These are phyloP conservation scores for Sprattus sprattus DNA, from an alignment of 2,113 vertebrate species.

Conservation along the genomic window DNA sequence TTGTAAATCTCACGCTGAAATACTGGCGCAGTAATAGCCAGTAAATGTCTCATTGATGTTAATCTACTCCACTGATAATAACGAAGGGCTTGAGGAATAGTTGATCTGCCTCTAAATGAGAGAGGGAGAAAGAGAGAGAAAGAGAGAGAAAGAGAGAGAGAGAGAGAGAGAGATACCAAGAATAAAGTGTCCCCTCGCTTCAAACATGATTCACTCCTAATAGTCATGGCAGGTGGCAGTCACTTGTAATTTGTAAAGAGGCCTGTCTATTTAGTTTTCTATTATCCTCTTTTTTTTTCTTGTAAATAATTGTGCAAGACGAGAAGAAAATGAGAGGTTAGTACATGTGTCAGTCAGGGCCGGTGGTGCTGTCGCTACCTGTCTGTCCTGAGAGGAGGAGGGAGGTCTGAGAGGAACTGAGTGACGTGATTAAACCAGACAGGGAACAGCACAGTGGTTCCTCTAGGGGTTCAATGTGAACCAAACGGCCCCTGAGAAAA, in stretches of 20 bases:
- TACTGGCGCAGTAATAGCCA: conserved; percentile 17
- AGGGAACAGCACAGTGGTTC: not conserved
- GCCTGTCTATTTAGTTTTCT: conserved; percentile 6
- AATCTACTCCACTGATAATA: not conserved
- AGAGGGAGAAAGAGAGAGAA: not conserved
- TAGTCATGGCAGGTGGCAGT: conserved; percentile 23
- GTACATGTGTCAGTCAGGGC: not conserved
- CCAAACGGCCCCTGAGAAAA: not conserved
- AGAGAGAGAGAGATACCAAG: not conserved
- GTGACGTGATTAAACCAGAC: not conserved
- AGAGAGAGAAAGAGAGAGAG: not conserved
- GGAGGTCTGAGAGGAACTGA: not conserved
- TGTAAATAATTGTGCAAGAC: too few species aligned
- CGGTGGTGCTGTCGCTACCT: not conserved
- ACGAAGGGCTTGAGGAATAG: not conserved
- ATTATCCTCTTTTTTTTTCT: not conserved
- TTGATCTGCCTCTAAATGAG: not conserved
- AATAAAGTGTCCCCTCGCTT: not conserved
- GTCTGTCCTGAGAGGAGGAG: not conserved
- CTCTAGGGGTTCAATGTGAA: not conserved
- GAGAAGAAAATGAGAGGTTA: not conserved
- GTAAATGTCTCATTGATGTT: conserved; percentile 30
- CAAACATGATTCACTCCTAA: conserved; percentile 13
- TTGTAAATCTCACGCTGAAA: conserved; percentile 22
- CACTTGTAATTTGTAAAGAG: conserved; percentile 28